phyloP scores from a whole-genome alignment of 2,113 vertebrate genomes.

The Uria lomvia region DNA sequence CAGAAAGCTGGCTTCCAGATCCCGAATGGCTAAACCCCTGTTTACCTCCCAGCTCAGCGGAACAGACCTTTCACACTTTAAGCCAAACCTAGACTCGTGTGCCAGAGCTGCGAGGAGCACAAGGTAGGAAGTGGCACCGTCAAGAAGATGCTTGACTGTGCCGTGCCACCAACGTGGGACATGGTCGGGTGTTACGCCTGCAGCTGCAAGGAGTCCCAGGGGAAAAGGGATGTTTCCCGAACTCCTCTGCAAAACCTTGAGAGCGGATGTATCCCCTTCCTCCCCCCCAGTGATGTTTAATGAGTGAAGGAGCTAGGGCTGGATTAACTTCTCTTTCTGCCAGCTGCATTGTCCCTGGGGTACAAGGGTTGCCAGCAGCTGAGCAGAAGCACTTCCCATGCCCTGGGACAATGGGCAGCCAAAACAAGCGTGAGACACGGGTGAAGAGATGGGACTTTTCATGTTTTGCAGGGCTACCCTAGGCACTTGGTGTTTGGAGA shows the following conservation, averaged over 20 bases:
- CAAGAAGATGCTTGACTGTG: not conserved
- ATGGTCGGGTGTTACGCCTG: accelerated
- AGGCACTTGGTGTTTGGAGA: not conserved
- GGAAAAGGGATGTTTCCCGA: not conserved
- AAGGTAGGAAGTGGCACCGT: not conserved
- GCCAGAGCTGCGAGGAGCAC: not conserved
- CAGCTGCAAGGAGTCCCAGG: not conserved
- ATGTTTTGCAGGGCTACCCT: not conserved
- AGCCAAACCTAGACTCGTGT: not conserved
- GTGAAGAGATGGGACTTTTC: not conserved
- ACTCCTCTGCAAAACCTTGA: not conserved
- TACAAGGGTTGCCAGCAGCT: not conserved
- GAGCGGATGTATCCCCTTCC: not conserved
- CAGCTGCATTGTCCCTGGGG: not conserved
- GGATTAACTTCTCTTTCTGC: not conserved
- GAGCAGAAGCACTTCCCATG: accelerated
- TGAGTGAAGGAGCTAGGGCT: not conserved
- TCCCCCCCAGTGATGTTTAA: not conserved
- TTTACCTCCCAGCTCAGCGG: not conserved
- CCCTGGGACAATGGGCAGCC: not conserved
- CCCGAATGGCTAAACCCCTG: not conserved
- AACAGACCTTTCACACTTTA: not conserved
- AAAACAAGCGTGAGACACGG: accelerated
- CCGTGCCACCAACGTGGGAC: accelerated
- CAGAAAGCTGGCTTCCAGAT: constrained; percentile 9